Evolutionary conservation across 2,888 invertebrate genomes (phyloP).

Genomic region (Meganola albula): DNA sequence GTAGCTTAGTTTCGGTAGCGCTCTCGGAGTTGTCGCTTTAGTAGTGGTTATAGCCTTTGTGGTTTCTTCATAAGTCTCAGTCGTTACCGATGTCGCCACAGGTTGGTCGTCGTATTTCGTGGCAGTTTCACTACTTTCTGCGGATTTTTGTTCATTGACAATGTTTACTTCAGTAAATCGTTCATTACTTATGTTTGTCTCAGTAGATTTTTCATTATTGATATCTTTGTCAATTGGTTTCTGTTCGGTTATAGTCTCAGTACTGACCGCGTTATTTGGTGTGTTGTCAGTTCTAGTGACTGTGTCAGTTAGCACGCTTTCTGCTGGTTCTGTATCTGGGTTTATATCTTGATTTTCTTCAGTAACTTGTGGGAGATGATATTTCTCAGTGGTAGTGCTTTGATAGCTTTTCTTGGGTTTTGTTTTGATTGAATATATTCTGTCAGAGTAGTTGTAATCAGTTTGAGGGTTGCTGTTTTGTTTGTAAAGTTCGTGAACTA

Average conservation of each 20-base stretch:
- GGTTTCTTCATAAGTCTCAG: no score
- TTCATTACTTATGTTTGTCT: no score
- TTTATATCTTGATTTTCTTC: constrained; percentile 1
- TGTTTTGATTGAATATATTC: constrained; percentile 19
- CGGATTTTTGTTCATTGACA: no score
- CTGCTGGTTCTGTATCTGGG: constrained; percentile 16
- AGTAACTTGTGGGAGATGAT: background rate
- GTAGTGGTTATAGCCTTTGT: constrained; percentile 33
- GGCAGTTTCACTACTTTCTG: no score
- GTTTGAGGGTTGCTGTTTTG: constrained; percentile 6
- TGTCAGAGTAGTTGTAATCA: constrained; percentile 20
- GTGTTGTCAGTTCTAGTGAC: constrained; percentile 21
- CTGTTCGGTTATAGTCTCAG: no score
- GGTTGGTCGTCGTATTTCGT: no score
- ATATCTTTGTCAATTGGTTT: no score
- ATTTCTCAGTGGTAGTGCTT: constrained; percentile 10
- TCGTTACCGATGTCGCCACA: no score
- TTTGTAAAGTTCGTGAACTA: background rate
- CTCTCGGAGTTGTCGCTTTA: constrained; percentile 33
- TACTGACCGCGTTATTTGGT: constrained; percentile 21
- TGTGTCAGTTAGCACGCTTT: constrained; percentile 14
- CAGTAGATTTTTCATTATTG: no score
- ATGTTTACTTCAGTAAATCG: no score
- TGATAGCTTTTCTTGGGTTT: constrained; percentile 12
- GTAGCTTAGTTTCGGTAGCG: constrained; percentile 52